Evolutionary conservation across 2,797 vertebrate genomes (phyloP), one percentile per base, ranked within the genome.

Genomic region (Aulostomus chinensis): DNA sequence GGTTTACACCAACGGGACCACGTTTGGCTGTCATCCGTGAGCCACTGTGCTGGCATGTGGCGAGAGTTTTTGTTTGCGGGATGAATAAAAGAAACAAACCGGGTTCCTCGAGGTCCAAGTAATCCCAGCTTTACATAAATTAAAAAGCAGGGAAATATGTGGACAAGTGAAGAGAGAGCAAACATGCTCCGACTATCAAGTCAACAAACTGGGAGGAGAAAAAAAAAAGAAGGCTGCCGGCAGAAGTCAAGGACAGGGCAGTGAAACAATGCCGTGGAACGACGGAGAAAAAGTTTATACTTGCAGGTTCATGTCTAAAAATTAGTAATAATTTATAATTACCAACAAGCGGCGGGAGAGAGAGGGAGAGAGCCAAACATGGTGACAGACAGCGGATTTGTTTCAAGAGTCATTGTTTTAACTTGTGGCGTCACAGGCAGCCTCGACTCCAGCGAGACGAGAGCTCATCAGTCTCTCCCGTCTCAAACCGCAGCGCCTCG

Each of bases 41-140:
- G 71, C 52, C n/a, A 29, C 56, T 25, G 56, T 25, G 63, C 48
- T 63, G 67, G 50, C 67, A 61, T 6, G 14, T 3, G 35, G 35
- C 39, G 37, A 12, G 56, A 30, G 41, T 24, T 77, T 73, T 75
- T 78, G 63, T 78, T 76, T 65, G 61, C 7, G 9, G 22, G 29
- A 70, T 51, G 52, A 71, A 65, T 50, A 56, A 77, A 70, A 79
- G 50, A 79, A 75, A 79, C 57, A 77, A 76, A 68, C 43, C 50
- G 45, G 0, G 22, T 64, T 74, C 54, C 63, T 79, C 32, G 30
- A 72, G 73, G 76, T 76, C 79, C 60, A 31, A 68, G 51, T 80
- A 78, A 87, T 80, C 79, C 77, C 16, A 28, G 65, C 45, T 85
- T 82, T 84, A 43, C 81, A 85, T 82, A 73, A 71, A 84, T 82